phyloP scores from a whole-genome alignment of 1,140 invertebrate genomes.

The Sinonovacula constricta region DNA sequence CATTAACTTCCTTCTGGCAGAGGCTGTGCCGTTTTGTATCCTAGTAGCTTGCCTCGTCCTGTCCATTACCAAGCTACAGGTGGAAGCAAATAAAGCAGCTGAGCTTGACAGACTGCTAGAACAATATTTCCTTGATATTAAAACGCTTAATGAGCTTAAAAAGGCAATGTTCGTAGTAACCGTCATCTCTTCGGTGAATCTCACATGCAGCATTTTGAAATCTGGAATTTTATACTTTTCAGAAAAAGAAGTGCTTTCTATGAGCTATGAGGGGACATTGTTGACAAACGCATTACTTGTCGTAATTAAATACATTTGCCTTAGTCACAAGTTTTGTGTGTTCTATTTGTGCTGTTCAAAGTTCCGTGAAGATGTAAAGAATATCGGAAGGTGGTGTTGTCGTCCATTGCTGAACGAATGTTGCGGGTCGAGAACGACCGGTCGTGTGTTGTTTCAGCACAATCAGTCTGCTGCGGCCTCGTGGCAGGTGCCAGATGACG shows the following conservation, averaged over 20 bases:
- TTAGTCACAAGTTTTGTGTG: conserved; percentile 61
- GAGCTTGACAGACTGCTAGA: conserved; percentile 50
- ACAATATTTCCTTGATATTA: conserved; percentile 71
- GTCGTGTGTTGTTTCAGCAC: background rate
- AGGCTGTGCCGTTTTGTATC: conserved; percentile 64
- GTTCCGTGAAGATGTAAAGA: conserved; percentile 32
- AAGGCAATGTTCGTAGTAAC: conserved; percentile 45
- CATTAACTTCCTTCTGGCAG: conserved; percentile 63
- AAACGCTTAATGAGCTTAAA: conserved; percentile 62
- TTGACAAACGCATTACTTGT: background rate
- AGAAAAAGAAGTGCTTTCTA: conserved; percentile 9
- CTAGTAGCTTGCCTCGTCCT: conserved; percentile 49
- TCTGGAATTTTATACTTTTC: conserved; percentile 39
- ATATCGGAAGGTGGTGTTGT: conserved; percentile 4
- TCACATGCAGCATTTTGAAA: conserved; percentile 14
- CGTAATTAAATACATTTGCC: conserved; percentile 53
- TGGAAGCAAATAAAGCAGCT: background rate
- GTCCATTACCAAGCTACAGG: conserved; percentile 5
- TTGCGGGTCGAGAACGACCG: background rate
- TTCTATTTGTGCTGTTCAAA: conserved; percentile 45
- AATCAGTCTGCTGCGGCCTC: conserved; percentile 11
- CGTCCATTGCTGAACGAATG: background rate
- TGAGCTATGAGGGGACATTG: conserved; percentile 35
- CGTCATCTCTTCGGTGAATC: conserved; percentile 5
- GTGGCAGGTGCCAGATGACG: conserved; percentile 18